Base-by-base conservation (phyloP, 1,140 invertebrate species). In the Cotesia chilonis region DNA sequence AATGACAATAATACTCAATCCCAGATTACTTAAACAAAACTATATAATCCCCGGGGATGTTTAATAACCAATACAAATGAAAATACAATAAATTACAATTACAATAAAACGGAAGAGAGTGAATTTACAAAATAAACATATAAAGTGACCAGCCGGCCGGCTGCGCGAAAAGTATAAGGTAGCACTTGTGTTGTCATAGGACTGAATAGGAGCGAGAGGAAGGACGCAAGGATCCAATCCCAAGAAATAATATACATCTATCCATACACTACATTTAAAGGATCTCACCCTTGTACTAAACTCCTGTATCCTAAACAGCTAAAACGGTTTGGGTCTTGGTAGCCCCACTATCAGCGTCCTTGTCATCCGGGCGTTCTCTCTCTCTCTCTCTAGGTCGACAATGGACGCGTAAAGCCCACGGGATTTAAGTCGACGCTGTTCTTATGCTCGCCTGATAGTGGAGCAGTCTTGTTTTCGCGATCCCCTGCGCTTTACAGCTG, bases 71-170 rank as follows among this genome's bases (percentile, higher is more conserved):
- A 55, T 14, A n/a, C 28, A 28, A 28, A 2, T 28, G 28, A 28
- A 28, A 28, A 28, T 28, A 28, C 28, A 28, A 28, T 28, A 28
- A 28, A 28, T 28, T 28, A 28, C 28, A 17, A n/a, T 14, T 55
- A 55, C n/a, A 14, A 55, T 55, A 55, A 70, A 17, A 41, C 47
- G 35, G 35, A n/a, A 28, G 64, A 47, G 52, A 51, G 37, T 54
- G 59, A 85, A 84, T 87, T 87, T 86, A 82, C 85, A 86, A 84
- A 85, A 84, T 85, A 86, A 86, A 87, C 85, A 87, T 81, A 84
- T 86, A 83, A 85, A 84, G 83, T 80, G 85, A 83, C 78, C 77
- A 35, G 76, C 74, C 74, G 73, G 79, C 80, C 82, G 84, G 83
- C 81, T 85, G 85, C 76, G 78, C 79, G 83, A 82, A 82, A 83